Base-by-base conservation (phyloP, 2,888 invertebrate species). In the Trissolcus japonicus region DNA sequence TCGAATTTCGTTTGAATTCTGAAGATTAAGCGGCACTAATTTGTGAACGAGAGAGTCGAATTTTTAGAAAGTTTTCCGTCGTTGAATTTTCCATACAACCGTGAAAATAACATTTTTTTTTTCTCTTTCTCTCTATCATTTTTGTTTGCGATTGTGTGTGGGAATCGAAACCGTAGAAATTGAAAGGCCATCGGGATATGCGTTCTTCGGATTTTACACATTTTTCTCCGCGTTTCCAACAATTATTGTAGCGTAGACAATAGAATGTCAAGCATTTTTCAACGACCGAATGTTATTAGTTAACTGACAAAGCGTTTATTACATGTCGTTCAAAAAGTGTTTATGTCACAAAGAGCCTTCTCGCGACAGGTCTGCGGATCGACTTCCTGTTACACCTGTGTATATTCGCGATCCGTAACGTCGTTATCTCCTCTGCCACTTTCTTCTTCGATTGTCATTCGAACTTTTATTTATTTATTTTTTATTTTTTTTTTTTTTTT, bases 331-430 rank as follows among this genome's bases (percentile, higher is more conserved):
- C 65, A 72, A 65, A 54, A 65, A 50, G 40, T 62, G 62, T 46
- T 35, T 46, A 59, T 46, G 67, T 54, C 71, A 71, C 62, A 43
- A 55, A 35, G 35, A 50, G 53, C 51, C 54, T 59, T 43, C 48
- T 73, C 62, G 67, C 67, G 74, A 68, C 68, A 67, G 51, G 61
- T 65, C 59, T 69, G 55, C 41, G 57, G 25, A 71, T 57, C 72
- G 80, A 85, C 84, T 86, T 86, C 86, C 86, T 84, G 85, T 83
- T 86, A 84, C 86, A 86, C 86, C 86, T 86, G 86, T 80, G 79
- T 59, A 67, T 80, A 76, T 76, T 77, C 74, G 80, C 69, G 69
- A 79, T 69, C 80, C 80, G 80, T 81, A 82, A 82, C 82, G 76
- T 80, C 79, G 68, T 82, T 81, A 83, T 81, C 74, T 77, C 79